Conservation (phyloP, 2,113 vertebrate genomes). For the Nestor notabilis region DNA sequence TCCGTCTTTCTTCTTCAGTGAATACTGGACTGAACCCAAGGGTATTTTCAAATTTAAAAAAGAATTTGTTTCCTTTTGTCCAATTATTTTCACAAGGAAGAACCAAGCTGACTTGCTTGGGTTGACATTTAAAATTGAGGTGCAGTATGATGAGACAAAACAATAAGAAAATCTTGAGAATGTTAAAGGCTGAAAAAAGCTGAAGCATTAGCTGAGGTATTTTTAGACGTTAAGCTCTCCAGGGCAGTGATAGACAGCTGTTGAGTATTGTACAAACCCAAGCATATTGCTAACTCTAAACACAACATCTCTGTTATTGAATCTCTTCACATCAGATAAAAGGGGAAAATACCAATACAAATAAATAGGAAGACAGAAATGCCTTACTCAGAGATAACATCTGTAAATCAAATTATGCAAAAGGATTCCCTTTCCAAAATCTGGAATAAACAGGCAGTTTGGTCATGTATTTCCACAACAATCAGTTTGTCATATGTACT, state of each 20-base stretch:
- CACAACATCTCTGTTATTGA: neutral
- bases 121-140: neutral
- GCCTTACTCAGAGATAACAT: neutral
- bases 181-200: neutral
- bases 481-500: neutral
- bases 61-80: neutral
- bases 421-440: neutral
- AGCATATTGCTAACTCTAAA: neutral
- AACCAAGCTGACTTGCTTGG: neutral
- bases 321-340: neutral
- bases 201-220: neutral
- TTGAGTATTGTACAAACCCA: neutral
- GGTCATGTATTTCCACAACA: neutral
- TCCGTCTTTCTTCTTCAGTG: neutral
- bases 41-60: neutral
- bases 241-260: neutral
- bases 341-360: neutral
- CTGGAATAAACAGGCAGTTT: neutral
- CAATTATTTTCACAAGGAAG: neutral
- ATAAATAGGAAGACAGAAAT: neutral
- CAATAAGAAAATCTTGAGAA: neutral
- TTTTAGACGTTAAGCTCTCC: constrained; percentile 35
- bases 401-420: neutral
- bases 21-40: neutral
- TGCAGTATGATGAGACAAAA: neutral